Base-by-base conservation (phyloP, 2,888 invertebrate species). In the Cheilosia urbana region DNA sequence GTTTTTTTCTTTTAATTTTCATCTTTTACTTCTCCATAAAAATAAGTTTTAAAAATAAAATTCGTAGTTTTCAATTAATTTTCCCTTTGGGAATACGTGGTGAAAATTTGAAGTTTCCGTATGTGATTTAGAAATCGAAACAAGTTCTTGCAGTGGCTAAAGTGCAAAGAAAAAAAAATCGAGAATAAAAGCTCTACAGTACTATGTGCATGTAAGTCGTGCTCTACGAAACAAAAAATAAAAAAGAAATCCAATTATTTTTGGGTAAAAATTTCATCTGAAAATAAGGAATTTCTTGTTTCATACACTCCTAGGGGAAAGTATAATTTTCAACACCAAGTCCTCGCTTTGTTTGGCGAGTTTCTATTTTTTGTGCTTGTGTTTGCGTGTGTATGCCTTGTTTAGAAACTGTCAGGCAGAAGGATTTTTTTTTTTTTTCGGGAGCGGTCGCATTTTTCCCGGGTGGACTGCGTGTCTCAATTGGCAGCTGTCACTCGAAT, bases 401-500 rank as follows among this genome's bases (percentile, higher is more conserved):
- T 84, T 84, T 73, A 49, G 83, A 58, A 72, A 69, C 73, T 65
- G 69, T 65, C 69, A 79, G 65, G 65, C 63, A 65, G 65, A 63
- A 84, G 65, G 63, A 69, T 73, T 24, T 30, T 57, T 42, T 72
- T 66, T 83, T 58, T 47, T 76, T 68, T 78, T 76, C 79, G 84
- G 84, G 84, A 84, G 84, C 84, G 84, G 84, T 79, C 79, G 68
- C 73, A 58, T 78, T 83, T 78, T 78, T 78, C 75, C 79, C 83
- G 84, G 84, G 84, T 75, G 79, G 75, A 76, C 71, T 79, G 37
- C 71, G 37, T 73, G 34, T 83, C 53, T 75, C 51, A 53, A 47
- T 3, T 79, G 79, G 84, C 79, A 79, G 79, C 84, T 84, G 84
- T 84, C 79, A 84, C 34, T 65, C 30, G 34, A 68, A 68, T 15